Evolutionary conservation across 2,113 vertebrate genomes (phyloP), one percentile per base, ranked within the genome.

Genomic region (Alethe diademata): DNA sequence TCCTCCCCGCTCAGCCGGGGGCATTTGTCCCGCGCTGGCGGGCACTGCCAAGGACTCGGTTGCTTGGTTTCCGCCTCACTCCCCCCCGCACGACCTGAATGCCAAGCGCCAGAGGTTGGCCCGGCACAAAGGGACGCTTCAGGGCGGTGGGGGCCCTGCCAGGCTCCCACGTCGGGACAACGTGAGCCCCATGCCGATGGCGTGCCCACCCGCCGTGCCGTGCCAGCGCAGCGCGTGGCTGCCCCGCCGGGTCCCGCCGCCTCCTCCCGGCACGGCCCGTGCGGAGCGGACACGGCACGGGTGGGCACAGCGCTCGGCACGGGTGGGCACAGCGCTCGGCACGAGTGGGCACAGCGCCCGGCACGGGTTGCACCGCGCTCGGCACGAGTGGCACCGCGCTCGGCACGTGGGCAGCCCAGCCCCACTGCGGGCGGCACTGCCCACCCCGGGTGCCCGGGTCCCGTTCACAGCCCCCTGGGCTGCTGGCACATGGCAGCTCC

Each of bases 41-140:
- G 94, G 89, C 93, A 90, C 82, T 97, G 97, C 97, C 97, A 97
- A 97, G 90, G 92, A 93, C 71, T 93, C 2, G 33, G 95, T 95
- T 95, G 95, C 95, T 81, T 96, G 96, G 97, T 95, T 97, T 96
- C 96, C 19, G 35, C 86, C 92, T 92, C 57, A 3, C 60, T 86
- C 69, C 90, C 90, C 87, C 93, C 15, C 0, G 71, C 91, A 91
- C 48, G 91, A 91, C 92, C 72, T 93, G 95, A 96, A 96, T 96
- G 95, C 92, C 95, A 95, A 97, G 87, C 3, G 54, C 85, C 91
- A 94, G 92, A 91, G 92, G 53, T 92, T 91, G 84, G 94, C 82
- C 45, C 18, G 4, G 92, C 86, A 96, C 92, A 97, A 93, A 92
- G 78, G 79, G 87, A 93, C 85, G 85, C 42, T 96, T 95, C 87